Conservation (phyloP, 2,797 vertebrate genomes). For the Pipistrellus pipistrellus region DNA sequence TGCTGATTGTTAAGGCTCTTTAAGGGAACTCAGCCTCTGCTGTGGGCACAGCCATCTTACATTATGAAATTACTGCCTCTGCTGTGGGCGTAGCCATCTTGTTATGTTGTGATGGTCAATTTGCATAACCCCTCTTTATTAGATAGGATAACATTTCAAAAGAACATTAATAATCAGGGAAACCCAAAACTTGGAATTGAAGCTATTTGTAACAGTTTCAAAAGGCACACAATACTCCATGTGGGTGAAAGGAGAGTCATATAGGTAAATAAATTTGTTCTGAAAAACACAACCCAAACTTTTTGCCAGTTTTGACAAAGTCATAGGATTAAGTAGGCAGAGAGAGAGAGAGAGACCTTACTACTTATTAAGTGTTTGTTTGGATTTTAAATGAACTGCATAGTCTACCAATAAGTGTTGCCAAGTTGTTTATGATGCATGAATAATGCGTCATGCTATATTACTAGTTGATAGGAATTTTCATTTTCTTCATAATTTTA, state of each 20-base stretch:
- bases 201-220: not conserved
- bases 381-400: not conserved
- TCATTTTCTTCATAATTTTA: not conserved
- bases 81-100: no score
- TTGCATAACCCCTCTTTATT: no score
- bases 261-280: constrained; percentile 21
- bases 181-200: not conserved
- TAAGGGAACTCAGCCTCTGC: no score
- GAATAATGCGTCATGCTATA: not conserved
- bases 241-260: not conserved
- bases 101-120: no score
- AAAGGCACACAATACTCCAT: not conserved
- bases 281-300: constrained; percentile 4
- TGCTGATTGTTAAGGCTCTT: no score
- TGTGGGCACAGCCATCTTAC: no score
- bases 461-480: not conserved
- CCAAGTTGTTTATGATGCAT: not conserved
- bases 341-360: not conserved
- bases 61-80: no score
- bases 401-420: not conserved
- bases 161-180: not conserved
- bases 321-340: not conserved
- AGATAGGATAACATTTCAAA: constrained; percentile 2
- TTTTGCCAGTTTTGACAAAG: constrained; percentile 39
- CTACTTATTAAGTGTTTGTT: not conserved